Base-by-base conservation (phyloP, 2,888 invertebrate species). In the Acleris laterana region DNA sequence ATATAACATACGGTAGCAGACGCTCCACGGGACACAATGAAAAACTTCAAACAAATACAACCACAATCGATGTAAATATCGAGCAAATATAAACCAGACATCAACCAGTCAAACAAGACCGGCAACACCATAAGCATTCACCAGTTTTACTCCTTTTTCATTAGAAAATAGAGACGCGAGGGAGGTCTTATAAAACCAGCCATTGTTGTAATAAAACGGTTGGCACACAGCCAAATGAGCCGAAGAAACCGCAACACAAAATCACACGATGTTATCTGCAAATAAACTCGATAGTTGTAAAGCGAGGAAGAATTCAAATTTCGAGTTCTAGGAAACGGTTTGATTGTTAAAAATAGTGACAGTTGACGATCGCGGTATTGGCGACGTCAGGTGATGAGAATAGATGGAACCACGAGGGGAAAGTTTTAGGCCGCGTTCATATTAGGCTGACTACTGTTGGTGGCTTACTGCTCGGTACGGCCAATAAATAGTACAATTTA, bases 211-310 rank as follows among this genome's bases (percentile, higher is more conserved):
- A 71, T 77, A 76, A 76, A 73, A 71, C 73, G 62, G 28, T 63
- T 78, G 78, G 78, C 78, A 69, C 1, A 7, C 20, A 1, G 73
- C 78, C 78, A 78, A 78, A 77, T 74, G 60, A 74, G 73, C 72
- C 70, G 69, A 59, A 70, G 69, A 74, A 74, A 69, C 68, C 56
- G 68, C 71, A 68, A 68, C 70, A 76, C 74, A 77, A 77, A 75
- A 74, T 69, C 44, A 68, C 70, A 78, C 74, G 71, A 76, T 74
- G 62, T 51, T 58, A 55, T 62, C 68, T 68, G 60, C 68, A 66
- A 68, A 68, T 62, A 72, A 69, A 68, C 62, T 58, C 68, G 58
- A 61, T 64, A 38, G 38, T 38, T 13, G 55, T 69, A 58, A 63
- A 63, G 62, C 62, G 28, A 70, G 69, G 76, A 75, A 76, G 76